Base-by-base conservation (phyloP, 2,888 invertebrate genomes). In the Amphipoea oculea region DNA sequence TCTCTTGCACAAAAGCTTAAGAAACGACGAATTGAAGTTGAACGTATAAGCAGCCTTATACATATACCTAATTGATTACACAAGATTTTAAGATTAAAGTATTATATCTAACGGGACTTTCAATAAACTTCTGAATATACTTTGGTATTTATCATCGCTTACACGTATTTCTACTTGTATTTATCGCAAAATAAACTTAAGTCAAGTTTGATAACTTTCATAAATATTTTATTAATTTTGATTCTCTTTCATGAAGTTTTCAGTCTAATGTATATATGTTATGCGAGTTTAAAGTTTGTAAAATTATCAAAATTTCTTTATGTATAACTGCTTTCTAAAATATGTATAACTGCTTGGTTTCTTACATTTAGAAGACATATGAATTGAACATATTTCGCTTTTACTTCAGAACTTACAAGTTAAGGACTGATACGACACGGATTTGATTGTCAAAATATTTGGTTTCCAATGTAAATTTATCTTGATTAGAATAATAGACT, bases 151-250 rank as follows among this genome's bases (percentile, higher is more conserved):
- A 73, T 36, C 42, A 60, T 67, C 17, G 51, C 29, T 57, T 73
- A 76, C 68, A 83, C 45, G 67, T 78, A 69, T 82, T n/a, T 86
- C 14, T 73, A 45, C 81, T 73, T 68, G 29, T 69, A 70, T 68
- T 62, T 66, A 74, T 72, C 20, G 42, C n/a, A 66, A 85, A 83
- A 83, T 69, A 62, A 74, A 83, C 42, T 72, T 65, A 51, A 60
- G 14, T 60, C 62, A 84, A 86, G 54, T 80, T 74, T 40, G 36
- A 73, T 86, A 75, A 85, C 60, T 86, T 72, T 86, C 79, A 65
- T 62, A 29, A 29, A 29, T 29, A 68, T 60, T 60, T 60, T 60
- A 60, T 79, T 48, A 71, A 83, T 76, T 62, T 66, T 86, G 76
- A 83, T 80, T 68, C 57, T 66, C 65, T 79, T 80, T 74, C 7